These are phyloP conservation scores for Calcarius lapponicus DNA, from an alignment of 2,797 vertebrate species.

Conservation along the genomic window DNA sequence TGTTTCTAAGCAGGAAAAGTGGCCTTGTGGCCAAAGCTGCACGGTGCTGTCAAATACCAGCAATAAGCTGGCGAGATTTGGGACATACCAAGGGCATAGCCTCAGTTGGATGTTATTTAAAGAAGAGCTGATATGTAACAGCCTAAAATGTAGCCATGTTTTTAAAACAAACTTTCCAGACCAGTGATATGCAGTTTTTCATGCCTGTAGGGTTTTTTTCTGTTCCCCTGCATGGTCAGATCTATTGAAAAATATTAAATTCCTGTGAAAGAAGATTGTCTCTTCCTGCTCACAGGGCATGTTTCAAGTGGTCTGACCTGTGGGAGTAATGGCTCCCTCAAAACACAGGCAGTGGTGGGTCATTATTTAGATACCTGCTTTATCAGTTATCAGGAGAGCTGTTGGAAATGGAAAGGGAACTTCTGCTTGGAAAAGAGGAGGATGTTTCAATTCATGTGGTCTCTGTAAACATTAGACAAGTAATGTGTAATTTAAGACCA, in stretches of 20 bases:
- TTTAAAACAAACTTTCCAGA: slow-evolving; percentile 49
- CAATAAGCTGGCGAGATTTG: background rate
- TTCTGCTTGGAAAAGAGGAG: background rate
- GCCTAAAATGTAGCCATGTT: slow-evolving; percentile 1
- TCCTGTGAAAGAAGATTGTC: slow-evolving; percentile 19
- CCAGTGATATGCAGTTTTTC: background rate
- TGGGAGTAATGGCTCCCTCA: background rate
- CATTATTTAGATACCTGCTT: background rate
- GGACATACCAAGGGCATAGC: background rate
- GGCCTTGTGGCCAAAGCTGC: background rate
- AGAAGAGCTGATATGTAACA: background rate
- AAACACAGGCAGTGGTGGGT: background rate
- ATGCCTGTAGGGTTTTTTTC: background rate
- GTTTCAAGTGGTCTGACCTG: background rate
- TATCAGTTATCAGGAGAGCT: background rate
- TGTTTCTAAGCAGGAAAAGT: background rate
- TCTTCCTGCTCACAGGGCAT: background rate
- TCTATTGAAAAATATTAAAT: slow-evolving; percentile 44
- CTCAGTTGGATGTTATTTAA: background rate
- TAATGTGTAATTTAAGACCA: background rate
- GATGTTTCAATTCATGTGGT: background rate
- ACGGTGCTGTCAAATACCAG: fast-evolving
- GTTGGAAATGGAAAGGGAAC: background rate
- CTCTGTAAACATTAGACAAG: background rate
- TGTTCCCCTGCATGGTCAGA: background rate